These are phyloP conservation scores for Drosophila pectinifera DNA, from an alignment of 1,140 invertebrate genomes.

Conservation along the genomic window DNA sequence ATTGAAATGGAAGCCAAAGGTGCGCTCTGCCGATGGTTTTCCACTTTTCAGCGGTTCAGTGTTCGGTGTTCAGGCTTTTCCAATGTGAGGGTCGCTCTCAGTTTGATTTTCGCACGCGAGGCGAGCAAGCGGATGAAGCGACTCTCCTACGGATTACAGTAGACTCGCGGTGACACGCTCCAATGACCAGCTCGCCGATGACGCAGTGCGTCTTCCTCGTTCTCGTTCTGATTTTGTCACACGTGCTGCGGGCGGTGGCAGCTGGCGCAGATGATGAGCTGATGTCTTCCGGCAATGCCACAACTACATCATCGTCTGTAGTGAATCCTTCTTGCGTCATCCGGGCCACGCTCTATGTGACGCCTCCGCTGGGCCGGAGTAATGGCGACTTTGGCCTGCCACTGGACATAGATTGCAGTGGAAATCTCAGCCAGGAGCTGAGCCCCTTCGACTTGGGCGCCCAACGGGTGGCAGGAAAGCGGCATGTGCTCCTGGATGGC, in stretches of 20 bases:
- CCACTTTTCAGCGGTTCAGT: constrained; percentile 43
- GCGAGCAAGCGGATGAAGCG: constrained; percentile 37
- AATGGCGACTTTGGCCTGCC: constrained; percentile 61
- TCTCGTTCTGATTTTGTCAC: constrained; percentile 25
- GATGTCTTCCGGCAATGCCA: constrained; percentile 14
- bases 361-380: constrained; percentile 25
- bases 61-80: constrained; percentile 18
- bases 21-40: constrained; percentile 47
- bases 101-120: constrained; percentile 64
- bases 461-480: constrained; percentile 62
- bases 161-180: constrained; percentile 47
- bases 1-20: constrained; percentile 60
- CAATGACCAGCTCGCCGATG: constrained; percentile 55
- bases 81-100: constrained; percentile 63
- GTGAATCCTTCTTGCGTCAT: constrained; percentile 43
- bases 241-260: constrained; percentile 27
- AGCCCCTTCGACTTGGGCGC: constrained; percentile 44
- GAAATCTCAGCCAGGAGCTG: not conserved
- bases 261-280: constrained; percentile 36
- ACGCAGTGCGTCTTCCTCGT: constrained; percentile 59
- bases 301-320: not conserved
- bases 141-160: constrained; percentile 5
- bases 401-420: constrained; percentile 57
- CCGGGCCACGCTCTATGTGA: constrained; percentile 58
- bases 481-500: constrained; percentile 68